These are phyloP conservation scores for Drosophila mimetica DNA, from an alignment of 2,888 invertebrate species.

Conservation along the genomic window DNA sequence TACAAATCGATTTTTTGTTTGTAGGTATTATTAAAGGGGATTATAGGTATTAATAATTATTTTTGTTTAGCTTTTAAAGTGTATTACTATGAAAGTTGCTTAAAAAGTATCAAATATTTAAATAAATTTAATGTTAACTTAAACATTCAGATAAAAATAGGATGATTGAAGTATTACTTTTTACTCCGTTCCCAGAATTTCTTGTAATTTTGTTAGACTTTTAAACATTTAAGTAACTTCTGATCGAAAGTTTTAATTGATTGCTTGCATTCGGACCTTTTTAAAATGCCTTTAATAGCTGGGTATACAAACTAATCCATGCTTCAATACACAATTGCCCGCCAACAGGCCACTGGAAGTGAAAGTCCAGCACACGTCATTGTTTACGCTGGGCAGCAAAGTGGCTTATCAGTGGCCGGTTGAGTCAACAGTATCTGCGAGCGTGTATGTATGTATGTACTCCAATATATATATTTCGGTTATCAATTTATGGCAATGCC, in stretches of 20 bases:
- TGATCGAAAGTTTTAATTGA: too few relatives aligned
- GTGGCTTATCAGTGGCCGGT: conserved; percentile 45
- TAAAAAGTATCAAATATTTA: too few relatives aligned
- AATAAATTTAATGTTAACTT: too few relatives aligned
- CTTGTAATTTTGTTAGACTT: too few relatives aligned
- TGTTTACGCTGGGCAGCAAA: conserved; percentile 56
- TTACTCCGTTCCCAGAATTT: too few relatives aligned
- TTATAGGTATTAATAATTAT: too few relatives aligned
- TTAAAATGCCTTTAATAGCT: neutral
- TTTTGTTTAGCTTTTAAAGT: too few relatives aligned
- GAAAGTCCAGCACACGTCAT: conserved; percentile 73
- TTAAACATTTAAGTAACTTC: too few relatives aligned
- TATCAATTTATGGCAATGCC: conserved; percentile 65
- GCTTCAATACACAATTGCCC: neutral
- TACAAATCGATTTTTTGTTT: too few relatives aligned
- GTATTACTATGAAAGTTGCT: too few relatives aligned
- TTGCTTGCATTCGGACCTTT: neutral
- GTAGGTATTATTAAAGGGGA: too few relatives aligned
- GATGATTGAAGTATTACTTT: too few relatives aligned
- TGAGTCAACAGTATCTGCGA: conserved; percentile 29
- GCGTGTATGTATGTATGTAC: neutral
- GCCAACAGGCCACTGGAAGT: conserved; percentile 57
- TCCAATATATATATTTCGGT: conserved; percentile 47
- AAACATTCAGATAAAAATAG: neutral
- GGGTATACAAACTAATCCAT: neutral